phyloP scores from a whole-genome alignment of 2,888 invertebrate species.

The Leucophenga maculata region DNA sequence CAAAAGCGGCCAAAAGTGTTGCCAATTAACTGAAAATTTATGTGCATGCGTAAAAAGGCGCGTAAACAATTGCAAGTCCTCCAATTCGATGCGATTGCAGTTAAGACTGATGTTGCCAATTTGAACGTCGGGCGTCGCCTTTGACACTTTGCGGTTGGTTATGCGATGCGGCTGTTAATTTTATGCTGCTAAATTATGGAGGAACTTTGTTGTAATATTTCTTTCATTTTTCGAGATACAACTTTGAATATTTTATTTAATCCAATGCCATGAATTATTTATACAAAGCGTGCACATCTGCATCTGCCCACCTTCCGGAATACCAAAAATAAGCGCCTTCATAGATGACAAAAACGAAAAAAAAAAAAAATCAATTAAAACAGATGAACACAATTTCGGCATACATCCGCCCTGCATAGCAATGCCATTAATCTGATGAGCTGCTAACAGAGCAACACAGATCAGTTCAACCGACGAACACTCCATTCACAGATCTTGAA shows the following conservation, averaged over 20 bases:
- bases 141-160: slow-evolving; percentile 2
- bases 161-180: slow-evolving; percentile 13
- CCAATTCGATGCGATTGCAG: neutral
- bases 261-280: no score
- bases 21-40: slow-evolving; percentile 27
- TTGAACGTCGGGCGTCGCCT: neutral
- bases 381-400: slow-evolving; percentile 11
- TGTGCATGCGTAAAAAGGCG: slow-evolving; percentile 14
- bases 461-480: neutral
- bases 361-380: slow-evolving; percentile 24
- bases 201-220: neutral
- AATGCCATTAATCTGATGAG: slow-evolving; percentile 30
- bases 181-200: slow-evolving; percentile 21
- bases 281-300: neutral
- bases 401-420: slow-evolving; percentile 25
- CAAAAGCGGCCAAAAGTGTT: slow-evolving; percentile 13
- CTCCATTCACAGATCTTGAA: slow-evolving; percentile 17
- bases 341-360: slow-evolving; percentile 9
- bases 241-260: neutral
- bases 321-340: neutral
- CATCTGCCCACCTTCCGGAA: slow-evolving; percentile 20
- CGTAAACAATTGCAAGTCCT: slow-evolving; percentile 17
- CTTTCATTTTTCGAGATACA: neutral
- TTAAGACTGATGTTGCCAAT: neutral
- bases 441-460: slow-evolving; percentile 11